Evolutionary conservation across 2,888 invertebrate genomes (phyloP).

Genomic region (Diarsia rubi): DNA sequence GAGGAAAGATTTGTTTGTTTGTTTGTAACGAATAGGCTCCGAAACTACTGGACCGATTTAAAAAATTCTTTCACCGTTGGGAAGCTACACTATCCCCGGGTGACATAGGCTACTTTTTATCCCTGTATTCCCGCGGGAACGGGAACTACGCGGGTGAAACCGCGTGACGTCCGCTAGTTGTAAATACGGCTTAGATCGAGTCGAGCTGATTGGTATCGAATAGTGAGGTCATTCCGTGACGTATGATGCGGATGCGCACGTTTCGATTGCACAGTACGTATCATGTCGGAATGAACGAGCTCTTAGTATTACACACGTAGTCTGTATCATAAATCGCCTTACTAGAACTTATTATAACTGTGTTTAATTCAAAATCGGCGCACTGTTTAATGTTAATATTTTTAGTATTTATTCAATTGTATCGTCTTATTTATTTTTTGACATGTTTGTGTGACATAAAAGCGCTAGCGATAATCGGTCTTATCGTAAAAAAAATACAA

Average conservation of each 20-base stretch:
- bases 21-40: too few species aligned
- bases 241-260: background rate
- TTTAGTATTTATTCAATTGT: constrained; percentile 54
- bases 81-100: too few species aligned
- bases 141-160: too few species aligned
- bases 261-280: background rate
- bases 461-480: too few species aligned
- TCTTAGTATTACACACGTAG: background rate
- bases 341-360: background rate
- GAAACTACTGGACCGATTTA: too few species aligned
- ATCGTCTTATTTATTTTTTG: constrained; percentile 56
- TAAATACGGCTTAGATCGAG: background rate
- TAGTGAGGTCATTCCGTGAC: background rate
- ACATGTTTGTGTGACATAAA: constrained; percentile 12
- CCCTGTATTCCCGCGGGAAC: too few species aligned
- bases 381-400: constrained; percentile 15
- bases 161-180: too few species aligned
- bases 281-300: background rate
- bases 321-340: background rate
- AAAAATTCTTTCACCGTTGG: too few species aligned
- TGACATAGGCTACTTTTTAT: too few species aligned
- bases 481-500: background rate
- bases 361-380: constrained; percentile 10
- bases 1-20: too few species aligned
- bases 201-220: background rate